Base-by-base conservation (phyloP, 2,888 invertebrate genomes). In the Rhimphoctona megacephalus region DNA sequence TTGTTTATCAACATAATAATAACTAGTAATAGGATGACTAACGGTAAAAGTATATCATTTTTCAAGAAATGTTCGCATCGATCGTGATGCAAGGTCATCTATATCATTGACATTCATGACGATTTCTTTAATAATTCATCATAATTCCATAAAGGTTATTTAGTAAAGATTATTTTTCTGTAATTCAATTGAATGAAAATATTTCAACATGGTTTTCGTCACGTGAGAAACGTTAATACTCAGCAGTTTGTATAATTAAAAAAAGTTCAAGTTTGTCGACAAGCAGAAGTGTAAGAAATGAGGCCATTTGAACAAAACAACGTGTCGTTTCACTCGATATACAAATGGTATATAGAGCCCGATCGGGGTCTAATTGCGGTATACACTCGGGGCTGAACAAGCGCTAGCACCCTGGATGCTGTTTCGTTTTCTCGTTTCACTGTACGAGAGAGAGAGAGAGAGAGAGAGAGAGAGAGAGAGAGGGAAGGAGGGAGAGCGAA, bases 301-400 rank as follows among this genome's bases (percentile, higher is more conserved):
- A 74, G 69, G 25, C 30, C 43, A 33, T 46, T 33, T 22, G 67
- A 33, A 67, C n/a, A 25, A 67, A 78, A 78, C 22, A 78, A 52
- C 36, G 67, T 54, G 36, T 52, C 67, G 39, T 52, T 54, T 33
- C 30, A 52, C 30, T 64, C 33, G n/a, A 66, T 36, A 66, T 22
- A 69, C 14, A 25, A 46, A 33, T 64, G 52, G 61, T 30, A 19
- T 30, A 69, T 69, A 39, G 78, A 76, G 80, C 77, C 57, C 86
- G 88, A 88, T 89, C 88, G 85, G 80, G 83, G 78, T 85, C 89
- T 88, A 87, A 89, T 89, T 87, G 88, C 85, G 81, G 84, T 85
- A 81, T 78, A 74, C 67, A 57, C 69, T 83, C 49, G 67, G 43
- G 52, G 66, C 64, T 76, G 74, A 69, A 66, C 83, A 57, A 81